Conservation (phyloP, 2,113 vertebrate genomes). For the Oenanthe melanoleuca region DNA sequence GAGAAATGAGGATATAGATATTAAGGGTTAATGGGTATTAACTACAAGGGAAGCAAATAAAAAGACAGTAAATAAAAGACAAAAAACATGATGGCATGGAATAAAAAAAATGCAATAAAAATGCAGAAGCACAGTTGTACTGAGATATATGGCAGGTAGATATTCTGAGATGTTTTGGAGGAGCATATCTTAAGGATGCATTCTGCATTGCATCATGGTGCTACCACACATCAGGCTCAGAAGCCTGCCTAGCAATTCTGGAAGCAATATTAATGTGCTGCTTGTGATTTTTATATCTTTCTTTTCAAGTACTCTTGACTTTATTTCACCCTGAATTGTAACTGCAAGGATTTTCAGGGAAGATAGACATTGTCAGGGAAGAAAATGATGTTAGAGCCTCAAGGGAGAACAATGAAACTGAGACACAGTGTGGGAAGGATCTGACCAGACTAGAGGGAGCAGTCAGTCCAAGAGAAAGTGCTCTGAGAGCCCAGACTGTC, state of each 20-base stretch:
- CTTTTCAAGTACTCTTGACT: background rate
- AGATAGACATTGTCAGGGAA: background rate
- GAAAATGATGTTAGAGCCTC: background rate
- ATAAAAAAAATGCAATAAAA: background rate
- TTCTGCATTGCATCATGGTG: background rate
- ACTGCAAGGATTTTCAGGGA: background rate
- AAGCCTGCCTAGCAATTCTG: background rate
- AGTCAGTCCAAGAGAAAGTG: background rate
- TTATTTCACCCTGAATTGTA: slow-evolving; percentile 9
- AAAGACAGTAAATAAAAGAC: background rate
- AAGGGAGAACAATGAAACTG: background rate
- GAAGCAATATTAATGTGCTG: background rate
- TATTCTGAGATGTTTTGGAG: background rate
- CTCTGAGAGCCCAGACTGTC: background rate
- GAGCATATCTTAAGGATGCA: background rate
- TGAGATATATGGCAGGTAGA: background rate
- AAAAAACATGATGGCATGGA: background rate
- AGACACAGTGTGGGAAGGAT: background rate
- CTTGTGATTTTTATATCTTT: background rate
- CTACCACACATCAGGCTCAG: background rate
- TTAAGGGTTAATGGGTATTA: background rate
- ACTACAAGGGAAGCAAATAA: background rate
- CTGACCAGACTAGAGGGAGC: background rate
- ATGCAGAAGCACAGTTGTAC: background rate
- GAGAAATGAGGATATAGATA: background rate